These are phyloP conservation scores for Noturus placidus DNA, from an alignment of 2,113 vertebrate genomes.

Conservation along the genomic window DNA sequence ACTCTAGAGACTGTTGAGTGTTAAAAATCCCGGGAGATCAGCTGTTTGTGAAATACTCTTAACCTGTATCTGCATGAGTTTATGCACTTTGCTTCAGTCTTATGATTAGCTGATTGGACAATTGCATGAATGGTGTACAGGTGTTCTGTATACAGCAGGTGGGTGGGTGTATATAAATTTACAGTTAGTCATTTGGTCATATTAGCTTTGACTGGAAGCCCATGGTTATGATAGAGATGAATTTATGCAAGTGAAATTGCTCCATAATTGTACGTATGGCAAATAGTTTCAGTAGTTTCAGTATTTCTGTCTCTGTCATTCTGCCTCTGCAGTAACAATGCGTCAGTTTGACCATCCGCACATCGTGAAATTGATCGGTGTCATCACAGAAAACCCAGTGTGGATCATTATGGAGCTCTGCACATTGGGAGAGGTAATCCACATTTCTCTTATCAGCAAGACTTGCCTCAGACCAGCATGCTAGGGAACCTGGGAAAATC, in stretches of 20 bases:
- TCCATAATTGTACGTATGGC: neutral
- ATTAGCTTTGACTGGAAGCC: neutral
- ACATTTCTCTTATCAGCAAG: neutral
- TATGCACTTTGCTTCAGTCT: neutral
- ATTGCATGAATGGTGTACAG: neutral
- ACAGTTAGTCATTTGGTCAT: neutral
- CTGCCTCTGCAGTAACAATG: slow-evolving; percentile 85
- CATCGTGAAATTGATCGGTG: slow-evolving; percentile 96
- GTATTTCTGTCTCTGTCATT: neutral
- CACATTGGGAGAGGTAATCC: slow-evolving; percentile 89
- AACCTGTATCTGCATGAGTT: neutral
- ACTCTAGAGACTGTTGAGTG: neutral
- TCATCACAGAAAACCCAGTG: slow-evolving; percentile 96
- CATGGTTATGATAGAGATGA: neutral
- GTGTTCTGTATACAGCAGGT: neutral
- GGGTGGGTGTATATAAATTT: neutral
- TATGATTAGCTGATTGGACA: neutral
- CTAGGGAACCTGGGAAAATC: neutral
- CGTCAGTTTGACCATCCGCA: slow-evolving; percentile 99
- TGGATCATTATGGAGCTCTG: slow-evolving; percentile 99
- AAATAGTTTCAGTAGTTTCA: neutral
- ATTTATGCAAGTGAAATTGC: neutral
- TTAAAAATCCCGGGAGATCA: neutral
- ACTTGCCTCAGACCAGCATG: neutral
- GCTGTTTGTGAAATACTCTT: neutral